Conservation (phyloP, 2,888 invertebrate genomes). For the Caenorhabditis uteleia region DNA sequence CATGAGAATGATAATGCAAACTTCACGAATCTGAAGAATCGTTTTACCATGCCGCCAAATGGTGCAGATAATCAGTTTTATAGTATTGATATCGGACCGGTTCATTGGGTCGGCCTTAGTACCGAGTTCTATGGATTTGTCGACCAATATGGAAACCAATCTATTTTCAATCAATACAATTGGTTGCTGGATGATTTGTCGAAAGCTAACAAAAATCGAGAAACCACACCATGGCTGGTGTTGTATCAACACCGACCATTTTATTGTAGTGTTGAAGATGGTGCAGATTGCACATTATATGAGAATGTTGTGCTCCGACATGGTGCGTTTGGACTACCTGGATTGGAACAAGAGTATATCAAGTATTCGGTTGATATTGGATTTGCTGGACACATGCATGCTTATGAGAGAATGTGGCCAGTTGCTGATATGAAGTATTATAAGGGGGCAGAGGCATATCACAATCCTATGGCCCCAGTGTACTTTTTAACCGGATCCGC, state of each 20-base stretch:
- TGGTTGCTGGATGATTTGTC: constrained; percentile 61
- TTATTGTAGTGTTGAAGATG: constrained; percentile 79
- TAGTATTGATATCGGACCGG: constrained; percentile 82
- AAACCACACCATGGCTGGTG: constrained; percentile 80
- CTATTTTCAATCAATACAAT: constrained; percentile 70
- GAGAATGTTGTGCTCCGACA: constrained; percentile 64
- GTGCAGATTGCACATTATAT: constrained; percentile 70
- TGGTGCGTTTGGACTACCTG: constrained; percentile 66
- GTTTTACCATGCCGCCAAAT: constrained; percentile 87
- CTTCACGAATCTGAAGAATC: constrained; percentile 88
- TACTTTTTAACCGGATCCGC: constrained; percentile 88
- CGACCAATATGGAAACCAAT: constrained; percentile 83
- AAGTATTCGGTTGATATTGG: constrained; percentile 85
- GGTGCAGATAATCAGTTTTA: constrained; percentile 69
- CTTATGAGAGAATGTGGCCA: constrained; percentile 93
- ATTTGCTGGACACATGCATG: constrained; percentile 96
- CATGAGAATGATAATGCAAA: constrained; percentile 74
- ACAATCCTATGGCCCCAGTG: constrained; percentile 83
- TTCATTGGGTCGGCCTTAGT: constrained; percentile 87
- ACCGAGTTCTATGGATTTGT: constrained; percentile 90
- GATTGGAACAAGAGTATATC: constrained; percentile 83
- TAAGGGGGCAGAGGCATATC: constrained; percentile 74
- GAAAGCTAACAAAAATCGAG: constrained; percentile 17
- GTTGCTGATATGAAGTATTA: constrained; percentile 34
- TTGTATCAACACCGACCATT: constrained; percentile 85